These are phyloP conservation scores for Punctoribates punctum DNA, from an alignment of 2,888 invertebrate species.

Conservation along the genomic window DNA sequence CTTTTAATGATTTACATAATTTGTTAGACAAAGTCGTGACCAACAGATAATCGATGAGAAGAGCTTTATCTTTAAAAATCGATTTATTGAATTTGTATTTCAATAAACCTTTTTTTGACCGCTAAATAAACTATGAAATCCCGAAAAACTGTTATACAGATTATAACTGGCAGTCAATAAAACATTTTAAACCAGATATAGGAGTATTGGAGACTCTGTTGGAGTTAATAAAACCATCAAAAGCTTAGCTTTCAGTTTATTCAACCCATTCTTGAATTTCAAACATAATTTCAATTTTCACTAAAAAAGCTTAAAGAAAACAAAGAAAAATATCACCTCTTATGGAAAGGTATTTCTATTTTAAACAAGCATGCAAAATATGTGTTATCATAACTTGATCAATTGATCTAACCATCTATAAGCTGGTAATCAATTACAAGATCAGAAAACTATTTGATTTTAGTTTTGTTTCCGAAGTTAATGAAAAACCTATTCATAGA, in stretches of 20 bases:
- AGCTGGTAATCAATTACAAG: no score
- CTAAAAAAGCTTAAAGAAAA: not conserved
- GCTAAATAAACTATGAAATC: not conserved
- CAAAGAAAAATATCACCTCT: not conserved
- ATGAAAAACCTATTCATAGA: no score
- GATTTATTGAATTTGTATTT: no score
- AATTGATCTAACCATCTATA: not conserved
- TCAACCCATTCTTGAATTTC: conserved; percentile 3
- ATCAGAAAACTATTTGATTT: no score
- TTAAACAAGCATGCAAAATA: not conserved
- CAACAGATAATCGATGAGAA: no score
- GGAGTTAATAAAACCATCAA: conserved; percentile 32
- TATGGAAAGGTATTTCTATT: not conserved
- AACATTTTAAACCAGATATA: not conserved
- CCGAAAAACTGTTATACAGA: not conserved
- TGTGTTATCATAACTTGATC: not conserved
- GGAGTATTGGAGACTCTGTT: no score
- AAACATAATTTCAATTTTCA: no score
- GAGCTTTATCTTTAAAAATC: no score
- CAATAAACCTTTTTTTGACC: not conserved
- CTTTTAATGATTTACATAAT: no score
- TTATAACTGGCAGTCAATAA: conserved; percentile 8
- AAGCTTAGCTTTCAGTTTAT: not conserved
- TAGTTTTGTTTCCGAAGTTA: no score
- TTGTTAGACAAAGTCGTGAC: no score